Percentiles rank a stretch among this genome's conserved stretches.
phyloP scores from a whole-genome alignment of 1,140 invertebrate species.

The Ips typographus region DNA sequence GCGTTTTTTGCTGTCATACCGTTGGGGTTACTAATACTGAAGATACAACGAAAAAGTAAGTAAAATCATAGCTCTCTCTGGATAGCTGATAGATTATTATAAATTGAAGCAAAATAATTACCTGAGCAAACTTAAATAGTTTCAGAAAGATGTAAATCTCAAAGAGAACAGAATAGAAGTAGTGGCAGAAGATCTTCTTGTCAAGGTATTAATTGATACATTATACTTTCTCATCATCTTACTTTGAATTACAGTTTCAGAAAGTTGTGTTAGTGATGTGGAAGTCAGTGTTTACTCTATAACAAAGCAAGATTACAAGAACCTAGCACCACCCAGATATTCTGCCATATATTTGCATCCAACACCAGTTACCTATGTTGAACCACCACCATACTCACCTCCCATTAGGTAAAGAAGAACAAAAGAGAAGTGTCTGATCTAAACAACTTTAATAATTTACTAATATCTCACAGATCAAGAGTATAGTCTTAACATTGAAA shows the following conservation, averaged over 20 bases:
- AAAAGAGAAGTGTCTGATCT: too few species aligned
- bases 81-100: background rate
- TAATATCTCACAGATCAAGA: too few species aligned
- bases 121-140: background rate
- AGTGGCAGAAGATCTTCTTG: background rate
- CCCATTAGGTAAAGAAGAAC: background rate
- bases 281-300: background rate
- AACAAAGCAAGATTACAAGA: constrained; percentile 5
- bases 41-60: background rate
- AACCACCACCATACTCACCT: background rate
- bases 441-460: too few species aligned
- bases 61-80: background rate
- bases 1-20: background rate
- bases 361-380: background rate
- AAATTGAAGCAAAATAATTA: too few species aligned
- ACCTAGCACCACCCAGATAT: constrained; percentile 6
- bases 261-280: background rate
- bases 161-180: background rate
- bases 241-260: background rate
- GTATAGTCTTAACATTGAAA: too few species aligned
- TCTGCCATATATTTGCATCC: background rate
- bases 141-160: background rate
- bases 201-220: background rate
- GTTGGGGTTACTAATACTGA: background rate
- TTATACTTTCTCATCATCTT: background rate